Evolutionary conservation across 1,140 invertebrate species (phyloP).

Genomic region (Ylistrum balloti): DNA sequence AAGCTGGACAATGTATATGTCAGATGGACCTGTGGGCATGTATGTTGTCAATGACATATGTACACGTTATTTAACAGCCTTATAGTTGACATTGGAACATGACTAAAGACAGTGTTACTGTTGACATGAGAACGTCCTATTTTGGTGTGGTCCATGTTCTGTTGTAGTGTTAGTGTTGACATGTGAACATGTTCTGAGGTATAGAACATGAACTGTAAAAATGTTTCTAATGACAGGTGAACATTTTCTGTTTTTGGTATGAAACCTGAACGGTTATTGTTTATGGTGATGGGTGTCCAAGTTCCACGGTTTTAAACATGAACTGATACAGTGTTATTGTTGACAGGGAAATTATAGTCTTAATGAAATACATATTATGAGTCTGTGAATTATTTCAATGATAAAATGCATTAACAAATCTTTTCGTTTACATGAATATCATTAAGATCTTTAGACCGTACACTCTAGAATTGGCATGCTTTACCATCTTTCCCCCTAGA

Average conservation of each 20-base stretch:
- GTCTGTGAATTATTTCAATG: too few species aligned
- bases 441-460: too few species aligned
- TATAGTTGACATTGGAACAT: slow-evolving; percentile 3
- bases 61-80: neutral
- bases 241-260: too few species aligned
- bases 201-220: neutral
- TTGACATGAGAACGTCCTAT: neutral
- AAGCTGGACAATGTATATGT: neutral
- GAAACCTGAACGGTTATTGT: too few species aligned
- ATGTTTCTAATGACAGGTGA: neutral
- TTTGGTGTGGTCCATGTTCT: neutral
- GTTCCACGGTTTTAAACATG: neutral
- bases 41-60: neutral
- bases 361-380: too few species aligned
- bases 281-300: too few species aligned
- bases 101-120: neutral
- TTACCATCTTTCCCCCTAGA: too few species aligned
- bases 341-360: too few species aligned
- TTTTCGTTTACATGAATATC: too few species aligned
- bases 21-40: neutral
- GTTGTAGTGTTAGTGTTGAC: neutral
- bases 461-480: too few species aligned
- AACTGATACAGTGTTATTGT: neutral
- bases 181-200: neutral
- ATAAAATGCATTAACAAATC: too few species aligned